Percentiles rank a stretch among this genome's conserved stretches.
phyloP scores from a whole-genome alignment of 2,888 invertebrate genomes.

The Chouioia cunea region DNA sequence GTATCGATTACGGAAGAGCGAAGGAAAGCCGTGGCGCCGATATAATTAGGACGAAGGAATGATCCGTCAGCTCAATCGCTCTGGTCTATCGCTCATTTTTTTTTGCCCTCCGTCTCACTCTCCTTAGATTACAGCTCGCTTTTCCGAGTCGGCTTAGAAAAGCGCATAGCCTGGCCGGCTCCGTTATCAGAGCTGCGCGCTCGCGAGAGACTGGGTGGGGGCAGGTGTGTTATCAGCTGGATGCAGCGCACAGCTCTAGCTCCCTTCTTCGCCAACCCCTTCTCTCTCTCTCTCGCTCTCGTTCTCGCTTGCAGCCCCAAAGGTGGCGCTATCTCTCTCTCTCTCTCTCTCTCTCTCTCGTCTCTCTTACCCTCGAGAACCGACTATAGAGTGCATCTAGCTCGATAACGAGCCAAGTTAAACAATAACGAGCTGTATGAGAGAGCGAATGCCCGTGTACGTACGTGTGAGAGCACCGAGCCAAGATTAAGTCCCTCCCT shows the following conservation, averaged over 20 bases:
- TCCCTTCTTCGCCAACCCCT: conserved; percentile 50
- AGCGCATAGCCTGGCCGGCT: conserved; percentile 63
- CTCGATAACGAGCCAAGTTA: conserved; percentile 68
- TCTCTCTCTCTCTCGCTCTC: conserved; percentile 36
- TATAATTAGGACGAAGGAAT: conserved; percentile 38
- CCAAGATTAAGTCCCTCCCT: background rate
- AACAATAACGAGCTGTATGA: conserved; percentile 68
- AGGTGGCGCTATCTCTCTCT: conserved; percentile 5
- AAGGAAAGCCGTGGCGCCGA: conserved; percentile 22
- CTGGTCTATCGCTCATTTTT: conserved; percentile 25
- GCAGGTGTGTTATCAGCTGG: conserved; percentile 65
- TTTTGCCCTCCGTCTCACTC: background rate
- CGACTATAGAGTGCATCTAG: conserved; percentile 67
- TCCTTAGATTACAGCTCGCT: background rate
- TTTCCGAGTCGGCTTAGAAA: conserved; percentile 35
- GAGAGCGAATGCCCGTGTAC: conserved; percentile 26
- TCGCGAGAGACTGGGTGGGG: background rate
- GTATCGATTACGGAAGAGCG: conserved; percentile 31
- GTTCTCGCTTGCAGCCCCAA: conserved; percentile 25
- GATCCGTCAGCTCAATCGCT: conserved; percentile 16
- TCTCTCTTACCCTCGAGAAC: conserved; percentile 63
- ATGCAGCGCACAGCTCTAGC: conserved; percentile 63
- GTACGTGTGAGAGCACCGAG: conserved; percentile 20
- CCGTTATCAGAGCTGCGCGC: conserved; percentile 60
- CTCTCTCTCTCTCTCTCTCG: conserved; percentile 35